Evolutionary conservation across 2,797 vertebrate genomes (phyloP), one percentile per base, ranked within the genome.

Genomic region (Microctenopoma lineatum): DNA sequence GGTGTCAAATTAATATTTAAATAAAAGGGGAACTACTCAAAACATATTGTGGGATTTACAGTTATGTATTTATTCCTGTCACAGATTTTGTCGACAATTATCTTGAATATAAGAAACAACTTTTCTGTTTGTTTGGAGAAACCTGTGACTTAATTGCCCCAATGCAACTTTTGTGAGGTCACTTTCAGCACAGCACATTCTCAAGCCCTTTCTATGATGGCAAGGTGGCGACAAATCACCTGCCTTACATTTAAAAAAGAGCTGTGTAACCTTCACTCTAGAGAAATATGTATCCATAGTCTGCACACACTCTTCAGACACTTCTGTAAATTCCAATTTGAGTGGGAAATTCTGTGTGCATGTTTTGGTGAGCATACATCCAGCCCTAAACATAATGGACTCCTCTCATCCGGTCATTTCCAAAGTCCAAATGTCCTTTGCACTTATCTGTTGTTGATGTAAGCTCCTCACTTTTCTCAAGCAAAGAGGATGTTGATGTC

Each of bases 401-500:
- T 48, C 36, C 11, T 15, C 2, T 45, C 0, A 66, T 50, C 26
- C 52, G 39, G 32, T 46, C 59, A 26, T 56, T 25, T 21, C 55
- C 4, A 64, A 58, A 77, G 36, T 59, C 56, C n/a, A 34, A 52
- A 54, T 25, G 46, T 45, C 56, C 18, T 50, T 45, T 48, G 16
- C 15, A 46, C 36, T 32, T 65, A 45, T 57, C n/a, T 51, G 46
- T 26, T 57, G 15, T 53, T 53, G 6, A 46, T 67, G 59, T 27
- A 39, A 47, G 11, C 55, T 47, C 39, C 42, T 12, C 42, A 39
- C 53, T 62, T 56, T 64, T 14, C 36, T 55, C 39, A 47, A 29
- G 32, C 65, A 50, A 47, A 48, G 53, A 55, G 44, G n/a, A 57
- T 39, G 48, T 11, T 63, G 71, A 76, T 74, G 74, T 76, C 59